A percentile compares a stretch with the other conserved stretches of the same genome.
Evolutionary conservation across 1,140 invertebrate genomes (phyloP).

Genomic region (Delia radicum): DNA sequence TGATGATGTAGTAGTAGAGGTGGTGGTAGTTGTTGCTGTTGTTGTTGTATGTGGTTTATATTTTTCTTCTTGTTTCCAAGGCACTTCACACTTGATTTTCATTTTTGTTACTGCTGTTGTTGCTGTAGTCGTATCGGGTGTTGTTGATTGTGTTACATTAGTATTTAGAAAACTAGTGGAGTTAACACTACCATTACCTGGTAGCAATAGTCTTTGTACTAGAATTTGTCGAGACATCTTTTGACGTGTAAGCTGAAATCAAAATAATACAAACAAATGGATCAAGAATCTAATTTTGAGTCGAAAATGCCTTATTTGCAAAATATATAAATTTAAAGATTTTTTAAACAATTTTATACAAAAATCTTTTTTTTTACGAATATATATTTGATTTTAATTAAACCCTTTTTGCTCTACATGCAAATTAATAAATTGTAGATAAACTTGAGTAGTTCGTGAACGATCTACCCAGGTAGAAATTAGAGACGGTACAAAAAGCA

Average conservation of each 20-base stretch:
- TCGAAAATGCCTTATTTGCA: too few relatives aligned
- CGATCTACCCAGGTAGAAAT: too few relatives aligned
- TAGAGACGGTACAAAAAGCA: too few relatives aligned
- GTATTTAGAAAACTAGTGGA: not conserved
- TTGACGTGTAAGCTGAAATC: conserved; percentile 41
- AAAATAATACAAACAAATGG: not conserved
- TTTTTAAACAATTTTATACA: too few relatives aligned
- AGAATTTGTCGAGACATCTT: conserved; percentile 45
- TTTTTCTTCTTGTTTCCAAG: not conserved
- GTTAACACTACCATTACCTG: conserved; percentile 20
- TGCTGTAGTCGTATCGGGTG: not conserved
- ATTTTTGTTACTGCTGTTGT: not conserved
- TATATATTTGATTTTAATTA: too few relatives aligned
- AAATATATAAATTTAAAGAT: too few relatives aligned
- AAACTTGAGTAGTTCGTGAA: too few relatives aligned
- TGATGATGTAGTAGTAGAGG: not conserved
- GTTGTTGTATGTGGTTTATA: not conserved
- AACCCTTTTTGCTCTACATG: too few relatives aligned
- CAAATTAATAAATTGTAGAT: too few relatives aligned
- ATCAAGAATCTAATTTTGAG: too few relatives aligned
- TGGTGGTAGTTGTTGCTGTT: not conserved
- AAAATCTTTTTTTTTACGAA: too few relatives aligned
- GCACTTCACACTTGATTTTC: not conserved
- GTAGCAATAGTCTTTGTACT: conserved; percentile 44
- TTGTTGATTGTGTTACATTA: not conserved